These are phyloP conservation scores for Gallinago solitaria DNA, from an alignment of 2,797 vertebrate genomes.

Conservation along the genomic window DNA sequence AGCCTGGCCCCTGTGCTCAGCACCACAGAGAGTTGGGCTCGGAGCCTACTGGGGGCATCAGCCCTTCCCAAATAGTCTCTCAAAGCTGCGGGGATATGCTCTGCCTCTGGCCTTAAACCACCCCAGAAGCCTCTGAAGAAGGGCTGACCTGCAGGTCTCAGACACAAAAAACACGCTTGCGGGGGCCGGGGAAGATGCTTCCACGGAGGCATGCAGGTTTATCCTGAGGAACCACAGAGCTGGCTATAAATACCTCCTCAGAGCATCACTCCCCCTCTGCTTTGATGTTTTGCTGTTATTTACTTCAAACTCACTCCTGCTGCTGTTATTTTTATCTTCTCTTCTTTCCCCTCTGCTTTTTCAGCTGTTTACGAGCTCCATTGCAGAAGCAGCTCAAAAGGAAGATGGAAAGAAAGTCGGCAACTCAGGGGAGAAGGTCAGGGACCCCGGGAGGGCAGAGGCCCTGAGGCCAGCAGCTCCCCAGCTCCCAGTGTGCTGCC, in stretches of 20 bases:
- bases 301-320: slow-evolving; percentile 28
- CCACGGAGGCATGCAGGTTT: background rate
- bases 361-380: background rate
- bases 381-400: background rate
- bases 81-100: background rate
- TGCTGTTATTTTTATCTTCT: slow-evolving; percentile 55
- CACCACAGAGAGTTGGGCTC: background rate
- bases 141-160: background rate
- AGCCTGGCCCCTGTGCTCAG: background rate
- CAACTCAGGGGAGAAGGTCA: background rate
- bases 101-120: background rate
- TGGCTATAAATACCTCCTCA: slow-evolving; percentile 34
- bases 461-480: fast-evolving
- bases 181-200: background rate
- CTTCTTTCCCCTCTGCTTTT: background rate
- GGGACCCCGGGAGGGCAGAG: background rate
- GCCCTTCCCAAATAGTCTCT: background rate
- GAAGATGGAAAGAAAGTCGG: background rate
- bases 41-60: background rate
- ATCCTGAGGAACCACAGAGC: background rate
- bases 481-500: fast-evolving
- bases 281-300: slow-evolving; percentile 55
- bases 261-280: slow-evolving; percentile 24
- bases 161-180: background rate
- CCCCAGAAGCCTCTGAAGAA: background rate